These are phyloP conservation scores for Phaedon cochleariae DNA, from an alignment of 2,888 invertebrate genomes.

Conservation along the genomic window DNA sequence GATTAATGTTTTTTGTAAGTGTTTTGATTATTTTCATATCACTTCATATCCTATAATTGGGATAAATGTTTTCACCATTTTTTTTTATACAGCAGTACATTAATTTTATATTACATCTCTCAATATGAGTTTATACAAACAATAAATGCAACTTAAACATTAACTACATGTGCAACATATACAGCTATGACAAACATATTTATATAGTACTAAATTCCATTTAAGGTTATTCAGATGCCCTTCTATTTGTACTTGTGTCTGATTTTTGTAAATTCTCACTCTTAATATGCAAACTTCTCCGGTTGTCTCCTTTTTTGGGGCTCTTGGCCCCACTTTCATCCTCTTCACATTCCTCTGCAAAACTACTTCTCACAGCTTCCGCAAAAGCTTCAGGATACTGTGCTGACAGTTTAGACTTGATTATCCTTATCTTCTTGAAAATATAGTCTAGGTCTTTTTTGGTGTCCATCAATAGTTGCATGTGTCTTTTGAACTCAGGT, in stretches of 20 bases:
- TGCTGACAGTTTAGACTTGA: slow-evolving; percentile 78
- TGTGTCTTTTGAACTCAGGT: slow-evolving; percentile 91
- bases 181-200: too few relatives aligned
- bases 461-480: slow-evolving; percentile 86
- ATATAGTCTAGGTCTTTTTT: slow-evolving; percentile 94
- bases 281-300: slow-evolving; percentile 48
- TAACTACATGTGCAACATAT: too few relatives aligned
- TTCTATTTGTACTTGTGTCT: slow-evolving; percentile 41
- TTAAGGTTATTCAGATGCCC: slow-evolving; percentile 44
- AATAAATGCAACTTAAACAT: too few relatives aligned
- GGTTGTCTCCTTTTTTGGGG: slow-evolving; percentile 34
- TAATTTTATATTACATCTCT: too few relatives aligned
- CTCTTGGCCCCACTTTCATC: slow-evolving; percentile 46
- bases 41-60: too few relatives aligned
- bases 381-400: slow-evolving; percentile 77
- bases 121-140: too few relatives aligned
- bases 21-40: not conserved
- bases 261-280: slow-evolving; percentile 34
- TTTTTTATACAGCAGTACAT: too few relatives aligned
- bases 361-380: slow-evolving; percentile 63
- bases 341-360: slow-evolving; percentile 59
- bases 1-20: not conserved
- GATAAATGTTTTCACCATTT: too few relatives aligned
- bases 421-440: slow-evolving; percentile 87
- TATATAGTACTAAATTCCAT: too few relatives aligned